A percentile compares a stretch with the other conserved stretches of the same genome.
These are phyloP conservation scores for Eupleurogrammus muticus DNA, from an alignment of 2,797 vertebrate genomes.

Conservation along the genomic window DNA sequence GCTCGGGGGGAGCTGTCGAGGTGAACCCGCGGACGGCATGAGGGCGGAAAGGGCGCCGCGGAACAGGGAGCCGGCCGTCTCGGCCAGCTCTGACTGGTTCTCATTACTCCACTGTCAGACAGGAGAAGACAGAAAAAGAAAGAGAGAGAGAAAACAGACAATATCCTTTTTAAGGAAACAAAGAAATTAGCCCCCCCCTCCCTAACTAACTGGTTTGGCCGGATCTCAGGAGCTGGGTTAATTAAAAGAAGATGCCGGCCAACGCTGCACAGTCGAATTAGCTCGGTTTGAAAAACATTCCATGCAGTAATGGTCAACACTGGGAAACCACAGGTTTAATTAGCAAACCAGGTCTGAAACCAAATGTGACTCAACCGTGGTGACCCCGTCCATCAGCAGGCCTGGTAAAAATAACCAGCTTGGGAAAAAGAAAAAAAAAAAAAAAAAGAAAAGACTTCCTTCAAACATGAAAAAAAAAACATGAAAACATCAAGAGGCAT, in stretches of 20 bases:
- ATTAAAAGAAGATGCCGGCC: constrained; percentile 85
- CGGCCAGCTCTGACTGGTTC: constrained; percentile 92
- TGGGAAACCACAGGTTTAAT: constrained; percentile 86
- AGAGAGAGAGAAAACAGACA: constrained; percentile 70
- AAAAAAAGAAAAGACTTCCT: constrained; percentile 60
- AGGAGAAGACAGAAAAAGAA: constrained; percentile 32
- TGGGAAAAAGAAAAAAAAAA: constrained; percentile 76
- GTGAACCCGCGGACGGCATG: constrained; percentile 88
- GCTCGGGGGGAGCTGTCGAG: constrained; percentile 95
- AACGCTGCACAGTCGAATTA: constrained; percentile 80
- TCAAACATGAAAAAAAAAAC: constrained; percentile 70
- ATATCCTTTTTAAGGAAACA: constrained; percentile 61
- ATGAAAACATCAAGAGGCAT: constrained; percentile 65
- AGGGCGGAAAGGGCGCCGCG: constrained; percentile 86
- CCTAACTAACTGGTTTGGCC: constrained; percentile 79
- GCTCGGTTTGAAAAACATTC: constrained; percentile 85
- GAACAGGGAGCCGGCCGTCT: constrained; percentile 89
- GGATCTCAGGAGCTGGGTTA: constrained; percentile 65
- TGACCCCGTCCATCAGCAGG: constrained; percentile 80
- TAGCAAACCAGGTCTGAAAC: constrained; percentile 84
- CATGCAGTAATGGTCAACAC: constrained; percentile 84
- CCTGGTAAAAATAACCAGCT: constrained; percentile 84
- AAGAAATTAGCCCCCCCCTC: constrained; percentile 73
- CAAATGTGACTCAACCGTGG: constrained; percentile 84
- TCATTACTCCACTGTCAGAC: constrained; percentile 92